These are phyloP conservation scores for Rhagophthalmus giganteus DNA, from an alignment of 2,888 invertebrate genomes.

Conservation along the genomic window DNA sequence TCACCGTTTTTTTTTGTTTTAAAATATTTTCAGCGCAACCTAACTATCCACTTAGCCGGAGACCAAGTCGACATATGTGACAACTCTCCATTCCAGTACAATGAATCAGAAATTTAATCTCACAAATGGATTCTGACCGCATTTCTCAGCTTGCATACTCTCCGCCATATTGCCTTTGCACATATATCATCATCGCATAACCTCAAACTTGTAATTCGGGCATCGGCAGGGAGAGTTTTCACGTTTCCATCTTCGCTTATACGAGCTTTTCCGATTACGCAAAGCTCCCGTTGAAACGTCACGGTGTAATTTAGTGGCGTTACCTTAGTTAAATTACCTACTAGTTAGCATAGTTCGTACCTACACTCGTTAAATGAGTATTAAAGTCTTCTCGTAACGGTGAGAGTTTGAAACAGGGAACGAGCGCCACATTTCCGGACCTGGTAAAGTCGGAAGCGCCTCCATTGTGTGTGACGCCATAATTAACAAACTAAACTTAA, in stretches of 20 bases:
- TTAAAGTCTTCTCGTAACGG: slow-evolving; percentile 39
- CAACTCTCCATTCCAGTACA: slow-evolving; percentile 61
- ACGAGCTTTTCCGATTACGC: too few species aligned
- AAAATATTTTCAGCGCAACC: slow-evolving; percentile 54
- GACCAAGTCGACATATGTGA: slow-evolving; percentile 65
- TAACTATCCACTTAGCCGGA: slow-evolving; percentile 55
- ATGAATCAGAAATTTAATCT: slow-evolving; percentile 72
- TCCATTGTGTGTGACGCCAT: slow-evolving; percentile 56
- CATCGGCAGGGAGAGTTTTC: too few species aligned
- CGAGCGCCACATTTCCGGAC: slow-evolving; percentile 52
- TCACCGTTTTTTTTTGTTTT: slow-evolving; percentile 24
- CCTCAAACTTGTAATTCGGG: slow-evolving; percentile 39
- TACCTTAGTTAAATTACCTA: slow-evolving; percentile 6
- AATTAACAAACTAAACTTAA: slow-evolving; percentile 60
- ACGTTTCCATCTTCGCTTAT: too few species aligned
- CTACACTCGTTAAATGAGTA: slow-evolving; percentile 35
- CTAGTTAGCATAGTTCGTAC: slow-evolving; percentile 11
- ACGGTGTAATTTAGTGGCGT: too few species aligned
- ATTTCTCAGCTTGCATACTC: slow-evolving; percentile 42
- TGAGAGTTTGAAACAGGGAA: slow-evolving; percentile 49
- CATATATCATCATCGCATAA: slow-evolving; percentile 49
- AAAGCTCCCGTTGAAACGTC: too few species aligned
- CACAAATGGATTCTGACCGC: slow-evolving; percentile 64
- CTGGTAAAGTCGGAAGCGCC: slow-evolving; percentile 50
- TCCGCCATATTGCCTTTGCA: slow-evolving; percentile 53